Conservation (phyloP, 2,113 vertebrate species). For the Pterocles orientalis region DNA sequence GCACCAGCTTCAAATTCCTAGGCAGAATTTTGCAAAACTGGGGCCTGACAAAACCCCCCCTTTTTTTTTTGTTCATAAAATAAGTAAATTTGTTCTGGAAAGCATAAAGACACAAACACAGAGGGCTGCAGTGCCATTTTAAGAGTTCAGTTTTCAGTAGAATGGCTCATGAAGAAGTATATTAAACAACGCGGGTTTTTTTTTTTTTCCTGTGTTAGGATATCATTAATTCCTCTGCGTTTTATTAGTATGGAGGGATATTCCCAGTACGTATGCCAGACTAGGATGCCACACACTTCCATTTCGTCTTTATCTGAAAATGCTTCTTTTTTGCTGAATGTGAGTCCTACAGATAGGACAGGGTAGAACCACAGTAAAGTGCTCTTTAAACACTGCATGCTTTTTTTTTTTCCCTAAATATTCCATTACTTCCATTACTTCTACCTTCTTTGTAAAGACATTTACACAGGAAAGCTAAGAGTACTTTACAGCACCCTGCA, state of each 20-base stretch:
- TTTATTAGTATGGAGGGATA: not conserved
- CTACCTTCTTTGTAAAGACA: constrained; percentile 33
- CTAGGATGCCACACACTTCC: not conserved
- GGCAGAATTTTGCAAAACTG: constrained; percentile 29
- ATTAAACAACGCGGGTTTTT: not conserved
- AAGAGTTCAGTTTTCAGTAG: not conserved
- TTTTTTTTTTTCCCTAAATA: not conserved
- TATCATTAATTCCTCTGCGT: not conserved
- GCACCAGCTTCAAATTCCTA: constrained; percentile 23
- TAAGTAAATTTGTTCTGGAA: not conserved
- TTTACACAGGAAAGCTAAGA: constrained; percentile 41
- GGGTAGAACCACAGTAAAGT: not conserved
- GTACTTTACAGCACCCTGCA: constrained; percentile 45
- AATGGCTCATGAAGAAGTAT: not conserved
- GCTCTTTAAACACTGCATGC: not conserved
- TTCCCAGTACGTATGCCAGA: not conserved
- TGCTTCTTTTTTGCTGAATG: not conserved
- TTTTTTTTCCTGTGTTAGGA: not conserved
- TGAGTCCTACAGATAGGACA: not conserved
- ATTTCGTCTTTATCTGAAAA: not conserved
- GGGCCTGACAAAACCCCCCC: not conserved
- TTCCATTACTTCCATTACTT: not conserved
- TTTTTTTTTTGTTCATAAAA: not conserved
- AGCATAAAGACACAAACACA: not conserved
- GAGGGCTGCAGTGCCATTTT: not conserved